phyloP scores from a whole-genome alignment of 2,797 vertebrate species.

The Falco concolor region DNA sequence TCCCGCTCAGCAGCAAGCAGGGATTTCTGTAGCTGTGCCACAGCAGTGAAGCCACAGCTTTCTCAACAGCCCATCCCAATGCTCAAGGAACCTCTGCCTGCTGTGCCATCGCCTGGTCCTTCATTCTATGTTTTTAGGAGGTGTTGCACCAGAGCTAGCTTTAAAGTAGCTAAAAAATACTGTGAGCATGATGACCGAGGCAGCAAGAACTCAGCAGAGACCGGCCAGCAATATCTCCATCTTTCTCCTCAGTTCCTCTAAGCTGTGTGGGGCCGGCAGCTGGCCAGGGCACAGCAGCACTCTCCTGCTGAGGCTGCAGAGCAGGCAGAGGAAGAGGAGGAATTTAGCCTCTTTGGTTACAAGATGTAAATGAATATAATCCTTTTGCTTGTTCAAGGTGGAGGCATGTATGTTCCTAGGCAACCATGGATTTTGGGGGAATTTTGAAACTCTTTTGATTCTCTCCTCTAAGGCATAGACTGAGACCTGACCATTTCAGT shows the following conservation, averaged over 20 bases:
- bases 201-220: background rate
- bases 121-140: background rate
- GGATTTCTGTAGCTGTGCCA: background rate
- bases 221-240: background rate
- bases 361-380: background rate
- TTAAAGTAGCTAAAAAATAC: background rate
- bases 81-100: background rate
- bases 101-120: background rate
- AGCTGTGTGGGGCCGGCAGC: background rate
- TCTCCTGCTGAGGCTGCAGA: background rate
- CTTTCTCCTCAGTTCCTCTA: background rate
- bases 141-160: accelerated
- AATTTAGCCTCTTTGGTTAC: background rate
- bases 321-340: background rate
- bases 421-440: background rate
- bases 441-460: background rate
- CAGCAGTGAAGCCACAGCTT: background rate
- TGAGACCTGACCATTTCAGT: background rate
- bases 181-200: background rate
- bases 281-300: background rate
- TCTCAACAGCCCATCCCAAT: background rate
- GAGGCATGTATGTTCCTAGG: background rate
- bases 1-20: accelerated
- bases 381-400: background rate
- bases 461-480: background rate